Evolutionary conservation across 2,797 vertebrate genomes (phyloP).

Genomic region (Acridotheres tristis): DNA sequence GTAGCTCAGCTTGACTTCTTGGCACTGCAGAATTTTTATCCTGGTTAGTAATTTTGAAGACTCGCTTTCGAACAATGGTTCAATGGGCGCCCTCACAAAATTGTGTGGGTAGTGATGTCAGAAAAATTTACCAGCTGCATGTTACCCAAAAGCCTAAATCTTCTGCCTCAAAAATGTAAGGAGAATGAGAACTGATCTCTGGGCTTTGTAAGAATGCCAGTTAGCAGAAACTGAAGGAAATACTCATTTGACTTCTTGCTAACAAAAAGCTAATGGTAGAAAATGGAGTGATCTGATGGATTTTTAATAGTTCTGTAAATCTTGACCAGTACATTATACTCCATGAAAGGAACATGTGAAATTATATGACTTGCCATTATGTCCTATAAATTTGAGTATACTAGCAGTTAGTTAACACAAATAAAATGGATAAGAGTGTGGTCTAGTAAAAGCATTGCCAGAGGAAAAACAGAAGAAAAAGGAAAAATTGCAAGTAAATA

Average conservation of each 20-base stretch:
- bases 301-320: conserved; percentile 45
- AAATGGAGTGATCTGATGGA: not conserved
- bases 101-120: conserved; percentile 18
- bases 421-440: not conserved
- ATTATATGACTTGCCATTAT: not conserved
- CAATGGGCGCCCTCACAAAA: not conserved
- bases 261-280: conserved; percentile 1
- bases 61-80: conserved; percentile 50
- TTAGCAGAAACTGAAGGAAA: not conserved
- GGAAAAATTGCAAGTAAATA: not conserved
- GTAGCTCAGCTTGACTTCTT: conserved; percentile 52
- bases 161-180: not conserved
- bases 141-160: conserved; percentile 15
- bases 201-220: not conserved
- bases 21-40: conserved; percentile 33
- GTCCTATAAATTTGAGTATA: not conserved
- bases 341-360: not conserved
- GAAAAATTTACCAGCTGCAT: conserved; percentile 33
- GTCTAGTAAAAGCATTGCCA: not conserved
- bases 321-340: not conserved
- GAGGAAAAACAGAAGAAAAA: not conserved
- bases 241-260: not conserved
- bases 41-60: conserved; percentile 49
- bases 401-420: conserved; percentile 1
- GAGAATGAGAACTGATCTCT: not conserved